Conservation (phyloP, 2,888 invertebrate species). For the Epiblema foenella region DNA sequence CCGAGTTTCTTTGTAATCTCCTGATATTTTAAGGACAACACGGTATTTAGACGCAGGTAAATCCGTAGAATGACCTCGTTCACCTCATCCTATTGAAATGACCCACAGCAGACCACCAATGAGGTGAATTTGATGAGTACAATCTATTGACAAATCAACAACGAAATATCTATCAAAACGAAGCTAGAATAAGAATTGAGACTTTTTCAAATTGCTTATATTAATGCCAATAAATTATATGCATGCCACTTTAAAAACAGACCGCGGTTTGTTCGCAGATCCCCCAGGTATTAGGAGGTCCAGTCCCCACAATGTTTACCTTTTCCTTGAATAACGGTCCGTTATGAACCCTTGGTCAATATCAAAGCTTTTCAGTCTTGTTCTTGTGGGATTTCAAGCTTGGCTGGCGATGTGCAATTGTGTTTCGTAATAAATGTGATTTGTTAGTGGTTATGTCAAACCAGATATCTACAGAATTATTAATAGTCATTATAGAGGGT, state of each 20-base stretch:
- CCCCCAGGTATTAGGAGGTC: constrained; percentile 53
- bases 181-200: constrained; percentile 46
- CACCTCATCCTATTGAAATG: no score
- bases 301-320: constrained; percentile 58
- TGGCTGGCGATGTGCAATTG: background rate
- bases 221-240: constrained; percentile 51
- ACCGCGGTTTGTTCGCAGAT: constrained; percentile 42
- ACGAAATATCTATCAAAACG: constrained; percentile 35
- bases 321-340: constrained; percentile 61
- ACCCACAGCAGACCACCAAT: background rate
- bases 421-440: constrained; percentile 12
- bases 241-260: constrained; percentile 52
- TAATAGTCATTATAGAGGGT: background rate
- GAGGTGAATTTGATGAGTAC: constrained; percentile 11
- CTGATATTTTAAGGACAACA: no score
- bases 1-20: background rate
- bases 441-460: background rate
- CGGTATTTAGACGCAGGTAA: no score
- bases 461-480: background rate
- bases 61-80: no score
- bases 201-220: constrained; percentile 49
- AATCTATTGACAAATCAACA: constrained; percentile 39
- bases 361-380: constrained; percentile 56
- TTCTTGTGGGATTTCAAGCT: constrained; percentile 51
- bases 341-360: constrained; percentile 60